A percentile compares a stretch with the other conserved stretches of the same genome.
Evolutionary conservation across 2,113 vertebrate species (phyloP).

Genomic region (Ancistrus triradiatus): DNA sequence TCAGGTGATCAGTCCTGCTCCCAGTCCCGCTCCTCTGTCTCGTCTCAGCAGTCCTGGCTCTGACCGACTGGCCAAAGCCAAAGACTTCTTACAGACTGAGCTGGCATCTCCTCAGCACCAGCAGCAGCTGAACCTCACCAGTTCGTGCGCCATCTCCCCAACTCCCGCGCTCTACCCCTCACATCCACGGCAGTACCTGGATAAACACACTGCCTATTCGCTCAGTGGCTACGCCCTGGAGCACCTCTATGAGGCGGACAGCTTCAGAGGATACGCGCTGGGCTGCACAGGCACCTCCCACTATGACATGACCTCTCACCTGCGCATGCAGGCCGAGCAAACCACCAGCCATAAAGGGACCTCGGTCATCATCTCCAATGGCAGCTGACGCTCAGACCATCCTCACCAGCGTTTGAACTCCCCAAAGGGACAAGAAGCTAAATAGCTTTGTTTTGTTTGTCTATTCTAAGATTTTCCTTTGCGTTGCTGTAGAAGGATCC

Average conservation of each 20-base stretch:
- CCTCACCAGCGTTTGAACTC: background rate
- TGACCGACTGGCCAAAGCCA: conserved; percentile 82
- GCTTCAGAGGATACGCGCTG: conserved; percentile 83
- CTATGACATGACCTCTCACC: conserved; percentile 87
- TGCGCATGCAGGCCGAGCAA: conserved; percentile 85
- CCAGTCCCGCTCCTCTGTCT: conserved; percentile 79
- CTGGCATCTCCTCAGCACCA: conserved; percentile 80
- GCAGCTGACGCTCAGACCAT: conserved; percentile 79
- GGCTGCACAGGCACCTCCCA: conserved; percentile 82
- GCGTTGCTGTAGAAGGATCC: conserved; percentile 22
- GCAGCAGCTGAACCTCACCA: conserved; percentile 70
- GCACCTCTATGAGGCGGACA: conserved; percentile 89
- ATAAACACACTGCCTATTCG: conserved; percentile 88
- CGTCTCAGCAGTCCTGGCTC: conserved; percentile 84
- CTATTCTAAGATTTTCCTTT: conserved; percentile 5
- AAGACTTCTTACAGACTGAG: conserved; percentile 86
- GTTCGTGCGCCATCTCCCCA: conserved; percentile 75
- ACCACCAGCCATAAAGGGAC: conserved; percentile 88
- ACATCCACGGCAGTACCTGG: conserved; percentile 80
- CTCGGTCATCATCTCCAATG: conserved; percentile 95
- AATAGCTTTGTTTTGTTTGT: conserved; percentile 19
- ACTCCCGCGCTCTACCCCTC: conserved; percentile 75
- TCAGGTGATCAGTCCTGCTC: conserved; percentile 76
- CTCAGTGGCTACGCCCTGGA: conserved; percentile 90
- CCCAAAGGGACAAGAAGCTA: background rate